Percentiles rank a stretch among this genome's conserved stretches.
Evolutionary conservation across 1,140 invertebrate genomes (phyloP).

Genomic region (Lamellibrachia luymesi): DNA sequence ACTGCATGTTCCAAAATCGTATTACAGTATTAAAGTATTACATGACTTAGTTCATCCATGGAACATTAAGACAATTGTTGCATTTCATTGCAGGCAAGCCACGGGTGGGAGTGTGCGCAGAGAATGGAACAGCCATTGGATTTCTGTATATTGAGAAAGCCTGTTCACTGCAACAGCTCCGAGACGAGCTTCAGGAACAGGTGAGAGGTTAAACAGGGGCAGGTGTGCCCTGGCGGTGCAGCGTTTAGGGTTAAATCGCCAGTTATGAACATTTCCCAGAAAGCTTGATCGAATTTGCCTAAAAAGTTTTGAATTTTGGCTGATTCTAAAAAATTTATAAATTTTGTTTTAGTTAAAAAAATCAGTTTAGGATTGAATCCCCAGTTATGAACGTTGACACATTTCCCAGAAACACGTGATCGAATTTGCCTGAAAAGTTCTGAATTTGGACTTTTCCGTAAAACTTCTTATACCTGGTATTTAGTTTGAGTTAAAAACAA

Average conservation of each 20-base stretch:
- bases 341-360: too few relatives aligned
- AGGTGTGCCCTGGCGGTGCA: not conserved
- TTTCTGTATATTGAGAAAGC: constrained; percentile 45
- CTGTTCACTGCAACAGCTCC: constrained; percentile 34
- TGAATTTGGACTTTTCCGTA: not conserved
- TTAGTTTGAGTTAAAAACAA: too few relatives aligned
- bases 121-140: constrained; percentile 39
- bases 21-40: not conserved
- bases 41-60: not conserved
- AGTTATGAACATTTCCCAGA: not conserved
- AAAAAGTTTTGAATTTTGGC: too few relatives aligned
- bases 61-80: constrained; percentile 11
- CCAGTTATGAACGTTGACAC: not conserved
- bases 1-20: too few relatives aligned
- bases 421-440: not conserved
- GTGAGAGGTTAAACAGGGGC: constrained; percentile 26
- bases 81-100: constrained; percentile 41
- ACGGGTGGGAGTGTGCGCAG: constrained; percentile 43
- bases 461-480: too few relatives aligned
- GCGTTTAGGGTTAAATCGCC: too few relatives aligned
- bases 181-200: constrained; percentile 41
- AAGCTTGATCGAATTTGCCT: not conserved
- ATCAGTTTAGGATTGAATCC: too few relatives aligned
- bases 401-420: not conserved
- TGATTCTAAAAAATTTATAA: too few relatives aligned